These are phyloP conservation scores for Cephalopholis sonnerati DNA, from an alignment of 2,113 vertebrate species.

Conservation along the genomic window DNA sequence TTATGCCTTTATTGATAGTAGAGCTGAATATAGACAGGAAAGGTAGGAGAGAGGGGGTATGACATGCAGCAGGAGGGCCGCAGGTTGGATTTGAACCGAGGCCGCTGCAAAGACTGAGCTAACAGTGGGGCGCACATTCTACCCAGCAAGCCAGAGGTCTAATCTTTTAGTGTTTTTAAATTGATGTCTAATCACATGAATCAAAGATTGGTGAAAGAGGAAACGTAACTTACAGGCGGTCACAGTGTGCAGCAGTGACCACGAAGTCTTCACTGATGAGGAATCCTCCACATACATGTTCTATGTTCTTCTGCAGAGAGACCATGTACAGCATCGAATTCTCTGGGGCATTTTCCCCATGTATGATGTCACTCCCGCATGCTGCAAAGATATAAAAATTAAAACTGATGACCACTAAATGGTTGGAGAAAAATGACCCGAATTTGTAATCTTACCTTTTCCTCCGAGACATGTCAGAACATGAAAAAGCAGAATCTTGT, in stretches of 20 bases:
- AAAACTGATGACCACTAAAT: neutral
- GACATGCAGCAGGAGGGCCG: too few species aligned
- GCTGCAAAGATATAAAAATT: neutral
- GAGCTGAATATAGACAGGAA: too few species aligned
- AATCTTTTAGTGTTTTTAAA: neutral
- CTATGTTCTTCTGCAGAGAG: constrained; percentile 57
- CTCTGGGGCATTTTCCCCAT: constrained; percentile 67
- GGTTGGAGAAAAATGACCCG: neutral
- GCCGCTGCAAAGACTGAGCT: too few species aligned
- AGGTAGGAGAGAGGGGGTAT: too few species aligned
- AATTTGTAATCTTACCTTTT: constrained; percentile 16
- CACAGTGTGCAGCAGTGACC: constrained; percentile 82
- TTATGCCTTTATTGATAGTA: too few species aligned
- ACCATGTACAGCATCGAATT: constrained; percentile 53
- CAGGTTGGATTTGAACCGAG: too few species aligned
- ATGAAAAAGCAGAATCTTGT: constrained; percentile 10
- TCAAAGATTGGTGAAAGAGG: neutral
- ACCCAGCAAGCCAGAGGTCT: too few species aligned
- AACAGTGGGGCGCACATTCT: too few species aligned
- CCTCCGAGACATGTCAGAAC: constrained; percentile 1
- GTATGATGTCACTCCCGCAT: constrained; percentile 71
- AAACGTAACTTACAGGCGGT: rapidly evolving
- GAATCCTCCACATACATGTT: constrained; percentile 80
- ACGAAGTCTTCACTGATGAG: constrained; percentile 78
- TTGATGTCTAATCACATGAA: neutral